Percentiles rank a stretch among this genome's conserved stretches.
phyloP scores from a whole-genome alignment of 2,113 vertebrate genomes.

The Spermophilus dauricus region DNA sequence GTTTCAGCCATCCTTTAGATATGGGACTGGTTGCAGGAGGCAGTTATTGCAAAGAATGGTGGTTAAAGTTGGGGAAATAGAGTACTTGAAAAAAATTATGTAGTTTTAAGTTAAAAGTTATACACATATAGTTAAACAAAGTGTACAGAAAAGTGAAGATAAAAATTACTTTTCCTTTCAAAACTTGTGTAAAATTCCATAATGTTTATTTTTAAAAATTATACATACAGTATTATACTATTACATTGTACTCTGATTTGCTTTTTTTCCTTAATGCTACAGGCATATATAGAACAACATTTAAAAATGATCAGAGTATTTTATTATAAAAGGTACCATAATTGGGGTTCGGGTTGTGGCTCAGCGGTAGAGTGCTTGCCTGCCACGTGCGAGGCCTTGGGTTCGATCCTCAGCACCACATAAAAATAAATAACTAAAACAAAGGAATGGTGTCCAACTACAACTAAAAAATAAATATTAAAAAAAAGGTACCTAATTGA shows the following conservation, averaged over 20 bases:
- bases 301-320: not conserved
- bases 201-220: slow-evolving; percentile 48
- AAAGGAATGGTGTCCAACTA: too few relatives aligned
- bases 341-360: not conserved
- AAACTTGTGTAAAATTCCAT: slow-evolving; percentile 37
- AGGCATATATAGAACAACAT: not conserved
- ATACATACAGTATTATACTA: not conserved
- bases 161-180: slow-evolving; percentile 20
- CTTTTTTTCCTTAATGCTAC: not conserved
- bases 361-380: too few relatives aligned
- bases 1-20: not conserved
- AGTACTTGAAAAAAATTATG: not conserved
- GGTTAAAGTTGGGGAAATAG: not conserved
- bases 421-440: too few relatives aligned
- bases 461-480: too few relatives aligned
- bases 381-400: too few relatives aligned
- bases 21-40: not conserved
- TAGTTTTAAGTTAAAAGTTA: slow-evolving; percentile 48
- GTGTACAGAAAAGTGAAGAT: slow-evolving; percentile 41
- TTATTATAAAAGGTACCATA: not conserved
- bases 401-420: too few relatives aligned
- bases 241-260: not conserved
- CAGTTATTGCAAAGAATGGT: not conserved
- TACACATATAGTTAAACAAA: not conserved
- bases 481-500: not conserved